Conservation (phyloP, 2,888 invertebrate genomes). For the Scaptomyza caliginosa region DNA sequence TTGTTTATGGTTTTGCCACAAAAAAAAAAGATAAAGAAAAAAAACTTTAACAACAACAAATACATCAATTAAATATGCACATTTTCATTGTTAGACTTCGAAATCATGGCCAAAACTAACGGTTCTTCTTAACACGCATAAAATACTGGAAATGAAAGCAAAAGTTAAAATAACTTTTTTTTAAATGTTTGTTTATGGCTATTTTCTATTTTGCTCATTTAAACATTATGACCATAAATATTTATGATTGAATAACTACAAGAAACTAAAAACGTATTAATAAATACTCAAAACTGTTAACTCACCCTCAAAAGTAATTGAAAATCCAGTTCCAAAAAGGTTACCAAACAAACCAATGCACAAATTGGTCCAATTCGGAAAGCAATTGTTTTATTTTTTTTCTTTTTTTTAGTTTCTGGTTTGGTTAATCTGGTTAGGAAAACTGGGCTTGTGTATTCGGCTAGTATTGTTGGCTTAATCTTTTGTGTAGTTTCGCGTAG, state of each 20-base stretch:
- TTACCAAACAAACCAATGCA: constrained; percentile 11
- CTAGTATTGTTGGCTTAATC: constrained; percentile 51
- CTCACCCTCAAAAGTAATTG: constrained; percentile 19
- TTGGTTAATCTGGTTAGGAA: constrained; percentile 57
- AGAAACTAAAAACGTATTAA: no score
- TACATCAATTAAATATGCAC: constrained; percentile 22
- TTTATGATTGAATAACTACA: no score
- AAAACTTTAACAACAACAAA: background rate
- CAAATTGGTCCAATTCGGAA: constrained; percentile 43
- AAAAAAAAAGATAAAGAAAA: background rate
- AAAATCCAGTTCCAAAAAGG: constrained; percentile 14
- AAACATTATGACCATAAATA: no score
- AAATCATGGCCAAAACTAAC: constrained; percentile 10
- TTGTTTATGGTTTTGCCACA: background rate
- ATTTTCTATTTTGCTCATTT: no score
- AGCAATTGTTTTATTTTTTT: constrained; percentile 5
- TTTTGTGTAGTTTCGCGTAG: constrained; percentile 46
- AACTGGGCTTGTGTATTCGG: constrained; percentile 50
- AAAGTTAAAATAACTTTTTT: constrained; percentile 6
- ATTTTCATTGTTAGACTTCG: constrained; percentile 12
- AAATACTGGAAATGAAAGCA: constrained; percentile 12
- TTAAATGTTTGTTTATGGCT: no score
- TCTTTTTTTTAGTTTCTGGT: constrained; percentile 6
- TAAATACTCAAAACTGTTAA: no score
- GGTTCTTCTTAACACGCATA: constrained; percentile 5